Conservation (phyloP, 1,140 invertebrate species). For the Ylistrum balloti region DNA sequence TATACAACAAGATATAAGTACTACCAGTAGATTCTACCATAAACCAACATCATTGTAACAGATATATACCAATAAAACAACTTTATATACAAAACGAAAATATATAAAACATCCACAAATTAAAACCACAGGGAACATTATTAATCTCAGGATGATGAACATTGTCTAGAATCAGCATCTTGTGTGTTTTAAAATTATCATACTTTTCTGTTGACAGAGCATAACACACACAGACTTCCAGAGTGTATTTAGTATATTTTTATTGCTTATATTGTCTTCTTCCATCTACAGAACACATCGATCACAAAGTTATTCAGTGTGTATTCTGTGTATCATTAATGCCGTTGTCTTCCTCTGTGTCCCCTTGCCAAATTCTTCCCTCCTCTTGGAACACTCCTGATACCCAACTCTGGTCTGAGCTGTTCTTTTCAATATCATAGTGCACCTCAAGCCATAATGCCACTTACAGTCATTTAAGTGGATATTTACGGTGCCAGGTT, state of each 20-base stretch:
- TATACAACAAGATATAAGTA: not conserved
- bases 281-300: not conserved
- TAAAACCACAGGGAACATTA: not conserved
- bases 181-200: too few relatives aligned
- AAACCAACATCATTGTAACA: not conserved
- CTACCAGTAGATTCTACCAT: not conserved
- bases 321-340: too few relatives aligned
- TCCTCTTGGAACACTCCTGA: not conserved
- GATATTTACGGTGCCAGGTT: not conserved
- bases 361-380: too few relatives aligned
- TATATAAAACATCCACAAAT: not conserved
- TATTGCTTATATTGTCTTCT: not conserved
- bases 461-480: not conserved
- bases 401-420: not conserved
- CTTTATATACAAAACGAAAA: not conserved
- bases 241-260: too few relatives aligned
- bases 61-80: not conserved
- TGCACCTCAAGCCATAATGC: not conserved
- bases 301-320: not conserved
- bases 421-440: too few relatives aligned
- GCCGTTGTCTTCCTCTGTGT: too few relatives aligned
- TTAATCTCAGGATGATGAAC: too few relatives aligned
- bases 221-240: too few relatives aligned
- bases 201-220: too few relatives aligned
- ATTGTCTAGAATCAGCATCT: too few relatives aligned